Conservation (phyloP, 1,140 invertebrate genomes). For the Monochamus saltuarius region DNA sequence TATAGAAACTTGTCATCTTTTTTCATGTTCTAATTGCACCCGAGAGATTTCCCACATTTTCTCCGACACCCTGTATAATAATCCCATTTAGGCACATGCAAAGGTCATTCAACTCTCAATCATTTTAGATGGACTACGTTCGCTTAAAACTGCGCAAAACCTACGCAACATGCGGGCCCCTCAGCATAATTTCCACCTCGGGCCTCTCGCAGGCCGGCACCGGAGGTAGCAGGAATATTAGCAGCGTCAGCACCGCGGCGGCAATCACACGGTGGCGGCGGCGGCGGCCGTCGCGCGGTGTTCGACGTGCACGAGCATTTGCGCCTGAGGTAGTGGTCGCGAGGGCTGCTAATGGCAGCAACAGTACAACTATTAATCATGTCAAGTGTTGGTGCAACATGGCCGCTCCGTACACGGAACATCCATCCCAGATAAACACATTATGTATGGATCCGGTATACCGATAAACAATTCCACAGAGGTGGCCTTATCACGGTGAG, state of each 20-base stretch:
- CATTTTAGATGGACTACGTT: too few species aligned
- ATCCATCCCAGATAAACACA: conserved; percentile 51
- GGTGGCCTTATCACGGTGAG: conserved; percentile 30
- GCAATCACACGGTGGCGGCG: not conserved
- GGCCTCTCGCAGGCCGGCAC: too few species aligned
- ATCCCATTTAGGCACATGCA: too few species aligned
- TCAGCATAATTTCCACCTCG: too few species aligned
- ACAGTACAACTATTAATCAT: conserved; percentile 49
- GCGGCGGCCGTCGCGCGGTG: conserved; percentile 6
- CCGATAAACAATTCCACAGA: conserved; percentile 48
- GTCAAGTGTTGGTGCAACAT: conserved; percentile 49
- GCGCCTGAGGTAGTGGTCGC: conserved; percentile 33
- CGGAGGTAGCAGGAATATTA: too few species aligned
- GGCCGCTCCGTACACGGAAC: conserved; percentile 49
- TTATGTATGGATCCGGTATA: conserved; percentile 48
- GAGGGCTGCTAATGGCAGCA: conserved; percentile 48
- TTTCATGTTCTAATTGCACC: too few species aligned
- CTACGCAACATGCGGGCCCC: too few species aligned
- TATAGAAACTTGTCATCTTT: too few species aligned
- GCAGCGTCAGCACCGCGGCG: not conserved
- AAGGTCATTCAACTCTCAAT: too few species aligned
- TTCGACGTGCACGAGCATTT: not conserved
- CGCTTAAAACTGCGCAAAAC: too few species aligned
- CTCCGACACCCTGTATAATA: too few species aligned
- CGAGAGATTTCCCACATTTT: too few species aligned